Percentiles rank a stretch among this genome's conserved stretches.
phyloP scores from a whole-genome alignment of 2,888 invertebrate species.

The Drosophila sordidapex region DNA sequence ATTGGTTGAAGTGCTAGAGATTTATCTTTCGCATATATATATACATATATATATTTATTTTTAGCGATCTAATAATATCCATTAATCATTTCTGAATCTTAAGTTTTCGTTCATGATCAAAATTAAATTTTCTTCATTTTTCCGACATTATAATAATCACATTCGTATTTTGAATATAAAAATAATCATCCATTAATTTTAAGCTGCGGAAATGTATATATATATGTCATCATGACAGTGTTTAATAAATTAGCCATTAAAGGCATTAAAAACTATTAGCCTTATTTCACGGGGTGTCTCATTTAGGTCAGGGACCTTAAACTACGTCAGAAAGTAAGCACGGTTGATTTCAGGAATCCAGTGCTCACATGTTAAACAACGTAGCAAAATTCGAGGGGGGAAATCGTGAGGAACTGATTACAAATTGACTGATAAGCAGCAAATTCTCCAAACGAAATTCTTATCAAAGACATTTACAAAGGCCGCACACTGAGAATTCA shows the following conservation, averaged over 20 bases:
- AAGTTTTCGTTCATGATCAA: background rate
- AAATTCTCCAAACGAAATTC: slow-evolving; percentile 15
- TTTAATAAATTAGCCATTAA: background rate
- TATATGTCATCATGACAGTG: background rate
- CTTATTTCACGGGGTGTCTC: background rate
- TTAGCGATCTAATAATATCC: background rate
- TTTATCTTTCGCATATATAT: background rate
- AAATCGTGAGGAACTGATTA: slow-evolving; percentile 33
- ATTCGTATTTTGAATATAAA: background rate
- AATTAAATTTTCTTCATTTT: background rate
- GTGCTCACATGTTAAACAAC: slow-evolving; percentile 24
- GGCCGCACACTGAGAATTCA: slow-evolving; percentile 12
- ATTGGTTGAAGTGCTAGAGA: background rate
- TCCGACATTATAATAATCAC: background rate
- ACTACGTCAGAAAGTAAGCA: slow-evolving; percentile 20
- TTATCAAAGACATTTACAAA: slow-evolving; percentile 47
- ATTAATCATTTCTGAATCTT: background rate
- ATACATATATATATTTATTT: background rate
- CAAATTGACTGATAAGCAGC: slow-evolving; percentile 17
- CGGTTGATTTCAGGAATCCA: slow-evolving; percentile 8
- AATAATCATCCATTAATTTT: background rate
- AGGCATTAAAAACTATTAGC: background rate
- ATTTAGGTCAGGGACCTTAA: slow-evolving; percentile 20
- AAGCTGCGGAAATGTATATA: background rate
- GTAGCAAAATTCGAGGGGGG: background rate